These are phyloP conservation scores for Sphecodes monilicornis DNA, from an alignment of 2,888 invertebrate species.

Conservation along the genomic window DNA sequence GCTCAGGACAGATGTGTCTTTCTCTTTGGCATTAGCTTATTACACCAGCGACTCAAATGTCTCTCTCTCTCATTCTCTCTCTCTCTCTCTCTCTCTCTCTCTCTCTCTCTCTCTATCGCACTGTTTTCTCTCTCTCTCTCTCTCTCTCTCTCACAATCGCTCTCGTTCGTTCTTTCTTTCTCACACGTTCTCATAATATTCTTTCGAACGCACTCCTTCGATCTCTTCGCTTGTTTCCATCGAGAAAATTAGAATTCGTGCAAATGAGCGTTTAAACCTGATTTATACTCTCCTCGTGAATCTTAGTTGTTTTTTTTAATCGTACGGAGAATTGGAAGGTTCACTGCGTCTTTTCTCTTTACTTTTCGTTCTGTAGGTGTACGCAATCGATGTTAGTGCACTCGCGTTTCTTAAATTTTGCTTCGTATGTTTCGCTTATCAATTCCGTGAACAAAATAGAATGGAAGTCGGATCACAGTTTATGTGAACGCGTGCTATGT, in stretches of 20 bases:
- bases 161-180: neutral
- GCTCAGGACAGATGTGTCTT: constrained; percentile 82
- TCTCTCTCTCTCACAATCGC: neutral
- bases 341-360: constrained; percentile 66
- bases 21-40: constrained; percentile 63
- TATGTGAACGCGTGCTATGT: constrained; percentile 71
- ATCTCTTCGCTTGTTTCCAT: constrained; percentile 39
- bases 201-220: constrained; percentile 15
- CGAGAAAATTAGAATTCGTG: constrained; percentile 63
- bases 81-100: neutral
- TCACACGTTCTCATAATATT: constrained; percentile 8
- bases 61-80: constrained; percentile 29
- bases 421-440: constrained; percentile 46
- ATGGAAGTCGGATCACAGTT: constrained; percentile 78
- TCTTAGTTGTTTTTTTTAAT: constrained; percentile 61
- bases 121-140: neutral
- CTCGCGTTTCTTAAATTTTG: neutral
- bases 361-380: constrained; percentile 23
- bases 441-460: constrained; percentile 63
- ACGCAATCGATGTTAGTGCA: constrained; percentile 23
- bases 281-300: constrained; percentile 67
- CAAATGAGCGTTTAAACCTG: constrained; percentile 73
- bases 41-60: constrained; percentile 57
- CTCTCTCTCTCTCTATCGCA: neutral
- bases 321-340: constrained; percentile 73